Base-by-base conservation (phyloP, 1,140 invertebrate species). In the Drosophila funebris region DNA sequence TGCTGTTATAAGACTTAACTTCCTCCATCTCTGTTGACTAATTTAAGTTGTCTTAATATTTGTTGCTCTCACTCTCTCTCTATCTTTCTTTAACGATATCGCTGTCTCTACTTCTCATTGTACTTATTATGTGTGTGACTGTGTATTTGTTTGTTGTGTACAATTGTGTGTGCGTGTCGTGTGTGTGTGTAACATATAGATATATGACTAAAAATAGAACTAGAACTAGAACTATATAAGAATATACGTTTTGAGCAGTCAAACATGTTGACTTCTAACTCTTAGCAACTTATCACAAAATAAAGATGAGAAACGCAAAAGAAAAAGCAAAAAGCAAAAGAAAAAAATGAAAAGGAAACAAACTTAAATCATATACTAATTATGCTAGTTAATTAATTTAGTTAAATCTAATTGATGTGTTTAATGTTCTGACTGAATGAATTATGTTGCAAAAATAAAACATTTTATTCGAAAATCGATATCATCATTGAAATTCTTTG, bases 401-500 rank as follows among this genome's bases (percentile, higher is more conserved):
- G 81, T 44, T 84, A 84, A 87, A 71, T 87, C 78, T 84, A 84
- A 84, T 84, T 80, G 73, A 83, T 83, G 80, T 83, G n/a, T 85
- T 85, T 50, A 76, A 77, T 85, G 78, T 87, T 87, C 71, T 82
- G 81, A 85, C 81, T 85, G 81, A 85, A 83, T 80, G 63, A 83
- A 82, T 77, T 82, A 83, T 84, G 76, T 84, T 84, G 76, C 76
- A 87, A 85, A 87, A 85, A 61, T 50, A 61, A 85, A 85, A 85
- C 62, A 87, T 78, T 87, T 78, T 78, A 87, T 44, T 81, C 77
- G 37, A 75, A 58, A 87, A 78, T 62, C 48, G 50, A 53, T 33
- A n/a, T n/a, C n/a, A n/a, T n/a, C n/a, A 24, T 76, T 36, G 6
- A 76, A 60, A 39, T 56, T 68, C 18, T 27, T 62, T 52, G 27